Evolutionary conservation across 2,797 vertebrate species (phyloP), one percentile per base, ranked within the genome.

Genomic region (Amblyopsis hoosieri): DNA sequence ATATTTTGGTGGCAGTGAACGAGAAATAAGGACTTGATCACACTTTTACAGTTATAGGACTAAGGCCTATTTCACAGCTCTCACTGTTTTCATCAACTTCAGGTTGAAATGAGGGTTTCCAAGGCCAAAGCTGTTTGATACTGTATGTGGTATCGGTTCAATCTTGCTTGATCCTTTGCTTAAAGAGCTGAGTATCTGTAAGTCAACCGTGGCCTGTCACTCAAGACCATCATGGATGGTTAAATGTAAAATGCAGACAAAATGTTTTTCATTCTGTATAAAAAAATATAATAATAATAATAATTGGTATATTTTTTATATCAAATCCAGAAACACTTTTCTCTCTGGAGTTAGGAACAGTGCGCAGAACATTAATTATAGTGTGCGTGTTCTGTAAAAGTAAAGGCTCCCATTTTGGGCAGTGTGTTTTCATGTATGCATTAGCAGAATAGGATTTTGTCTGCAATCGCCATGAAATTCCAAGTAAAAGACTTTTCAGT

Each of bases 21-120:
- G 45, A 51, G n/a, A 67, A 58, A 71, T 77, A 10, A 62, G 60
- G 75, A 78, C 70, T 50, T 54, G 49, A 72, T 79, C 53, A 37
- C 33, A 37, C 33, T 37, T 37, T 37, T 37, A 64, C 62, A 62
- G 71, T 78, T 64, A 50, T 45, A 57, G 15, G 10, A 76, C 60
- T 71, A 67, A 3, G 12, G 17, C 64, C 31, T 54, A 64, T 58
- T 68, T 64, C 66, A 42, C 19, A 50, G 54, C 12, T 11, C 42
- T 66, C 8, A 15, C 42, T 69, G 5, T 76, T 73, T 60, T 46
- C 59, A 14, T 23, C 13, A 31, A 56, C 60, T 72, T 66, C 56
- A 37, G 33, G 5, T 19, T 37, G 10, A 66, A 23, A 52, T 49
- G 12, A 54, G 45, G 64, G 56, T 66, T 49, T 79, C 12, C 65